Conservation (phyloP, 2,113 vertebrate genomes). For the Puma concolor region DNA sequence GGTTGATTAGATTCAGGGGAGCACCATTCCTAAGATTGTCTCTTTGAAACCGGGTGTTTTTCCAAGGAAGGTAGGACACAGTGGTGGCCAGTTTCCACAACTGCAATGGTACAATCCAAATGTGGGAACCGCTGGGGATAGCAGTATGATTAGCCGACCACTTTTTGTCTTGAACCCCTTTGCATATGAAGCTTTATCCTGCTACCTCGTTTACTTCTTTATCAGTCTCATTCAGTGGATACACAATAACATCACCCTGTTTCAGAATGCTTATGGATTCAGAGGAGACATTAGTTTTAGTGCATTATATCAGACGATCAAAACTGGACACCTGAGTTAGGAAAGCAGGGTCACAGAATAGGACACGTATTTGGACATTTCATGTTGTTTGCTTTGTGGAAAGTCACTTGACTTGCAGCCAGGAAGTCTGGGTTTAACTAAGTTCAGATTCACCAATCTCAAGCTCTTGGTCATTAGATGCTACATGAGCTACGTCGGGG, state of each 20-base stretch:
- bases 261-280: not conserved
- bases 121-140: accelerated
- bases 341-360: accelerated
- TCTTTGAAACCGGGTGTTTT: not conserved
- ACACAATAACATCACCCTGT: not conserved
- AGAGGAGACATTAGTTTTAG: not conserved
- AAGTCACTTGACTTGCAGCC: not conserved
- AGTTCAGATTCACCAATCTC: accelerated
- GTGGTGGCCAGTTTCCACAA: not conserved
- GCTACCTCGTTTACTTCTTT: accelerated
- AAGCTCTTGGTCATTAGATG: no score
- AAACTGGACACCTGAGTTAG: not conserved
- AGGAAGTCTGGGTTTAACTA: not conserved
- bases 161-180: not conserved
- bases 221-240: no score
- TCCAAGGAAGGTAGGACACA: not conserved
- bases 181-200: not conserved
- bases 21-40: not conserved
- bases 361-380: not conserved
- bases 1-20: not conserved
- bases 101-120: not conserved
- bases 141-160: not conserved
- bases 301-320: no score
- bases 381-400: not conserved
- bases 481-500: not conserved